phyloP scores from a whole-genome alignment of 2,888 invertebrate genomes.

The Athetis lepigone region DNA sequence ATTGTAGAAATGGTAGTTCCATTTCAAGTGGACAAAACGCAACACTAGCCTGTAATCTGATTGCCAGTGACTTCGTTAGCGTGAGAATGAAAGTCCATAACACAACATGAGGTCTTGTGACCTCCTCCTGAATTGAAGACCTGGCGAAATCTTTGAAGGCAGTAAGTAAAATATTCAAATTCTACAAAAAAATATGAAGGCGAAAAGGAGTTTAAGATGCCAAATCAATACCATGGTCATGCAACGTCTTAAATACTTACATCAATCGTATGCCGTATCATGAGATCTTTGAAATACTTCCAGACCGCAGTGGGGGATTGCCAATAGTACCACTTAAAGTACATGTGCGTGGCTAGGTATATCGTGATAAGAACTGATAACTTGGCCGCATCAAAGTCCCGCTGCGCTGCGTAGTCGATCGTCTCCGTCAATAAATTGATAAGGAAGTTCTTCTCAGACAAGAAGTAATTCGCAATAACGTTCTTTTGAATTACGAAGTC shows the following conservation, averaged over 20 bases:
- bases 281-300: constrained; percentile 81
- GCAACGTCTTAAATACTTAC: constrained; percentile 63
- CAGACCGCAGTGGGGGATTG: constrained; percentile 76
- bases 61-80: too few relatives aligned
- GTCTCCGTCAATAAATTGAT: constrained; percentile 73
- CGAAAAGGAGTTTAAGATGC: too few relatives aligned
- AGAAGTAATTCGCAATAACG: constrained; percentile 72
- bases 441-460: constrained; percentile 79
- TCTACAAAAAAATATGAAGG: too few relatives aligned
- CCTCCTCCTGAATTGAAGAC: too few relatives aligned
- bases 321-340: constrained; percentile 85
- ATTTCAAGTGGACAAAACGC: too few relatives aligned
- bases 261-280: constrained; percentile 84
- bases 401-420: constrained; percentile 81
- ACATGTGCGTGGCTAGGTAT: constrained; percentile 77
- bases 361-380: constrained; percentile 79
- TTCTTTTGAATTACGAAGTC: constrained; percentile 77
- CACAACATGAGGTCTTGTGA: too few relatives aligned
- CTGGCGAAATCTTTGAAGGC: too few relatives aligned
- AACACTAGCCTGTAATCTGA: too few relatives aligned
- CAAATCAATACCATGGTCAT: too few relatives aligned
- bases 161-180: too few relatives aligned
- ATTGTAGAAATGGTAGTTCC: too few relatives aligned
- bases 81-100: too few relatives aligned
- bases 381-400: constrained; percentile 76